These are phyloP conservation scores for Leptura quadrifasciata DNA, from an alignment of 2,888 invertebrate genomes.

Conservation along the genomic window DNA sequence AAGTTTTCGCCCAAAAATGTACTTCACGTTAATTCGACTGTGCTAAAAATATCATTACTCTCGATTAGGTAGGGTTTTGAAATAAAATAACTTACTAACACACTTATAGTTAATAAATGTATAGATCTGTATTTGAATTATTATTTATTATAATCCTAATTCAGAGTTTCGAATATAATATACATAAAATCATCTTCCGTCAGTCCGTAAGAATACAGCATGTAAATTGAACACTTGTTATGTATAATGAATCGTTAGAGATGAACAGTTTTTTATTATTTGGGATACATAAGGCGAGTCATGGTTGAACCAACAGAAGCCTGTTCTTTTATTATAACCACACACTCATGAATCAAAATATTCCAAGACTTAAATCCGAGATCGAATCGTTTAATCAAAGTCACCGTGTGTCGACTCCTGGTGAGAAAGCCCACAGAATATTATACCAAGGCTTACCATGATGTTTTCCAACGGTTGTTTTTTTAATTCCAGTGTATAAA, in stretches of 20 bases:
- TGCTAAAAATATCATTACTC: background rate
- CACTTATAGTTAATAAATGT: background rate
- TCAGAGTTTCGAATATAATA: background rate
- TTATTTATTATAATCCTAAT: conserved; percentile 17
- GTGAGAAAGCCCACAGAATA: conserved; percentile 67
- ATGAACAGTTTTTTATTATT: conserved; percentile 40
- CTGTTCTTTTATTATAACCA: conserved; percentile 68
- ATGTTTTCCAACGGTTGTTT: conserved; percentile 46
- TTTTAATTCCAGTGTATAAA: conserved; percentile 44
- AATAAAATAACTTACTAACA: background rate
- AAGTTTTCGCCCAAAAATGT: no score
- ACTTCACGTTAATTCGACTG: no score
- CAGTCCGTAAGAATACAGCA: conserved; percentile 20
- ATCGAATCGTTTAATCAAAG: conserved; percentile 73
- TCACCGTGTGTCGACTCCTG: conserved; percentile 72
- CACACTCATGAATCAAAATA: conserved; percentile 71
- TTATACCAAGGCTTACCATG: conserved; percentile 58
- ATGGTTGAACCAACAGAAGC: conserved; percentile 65
- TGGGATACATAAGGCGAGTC: conserved; percentile 39
- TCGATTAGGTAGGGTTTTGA: background rate
- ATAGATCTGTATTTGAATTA: conserved; percentile 3
- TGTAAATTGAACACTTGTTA: conserved; percentile 38
- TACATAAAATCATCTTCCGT: conserved; percentile 17
- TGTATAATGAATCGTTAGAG: conserved; percentile 39
- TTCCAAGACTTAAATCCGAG: conserved; percentile 69